These are phyloP conservation scores for Margarornis squamiger DNA, from an alignment of 2,797 vertebrate genomes.

Conservation along the genomic window DNA sequence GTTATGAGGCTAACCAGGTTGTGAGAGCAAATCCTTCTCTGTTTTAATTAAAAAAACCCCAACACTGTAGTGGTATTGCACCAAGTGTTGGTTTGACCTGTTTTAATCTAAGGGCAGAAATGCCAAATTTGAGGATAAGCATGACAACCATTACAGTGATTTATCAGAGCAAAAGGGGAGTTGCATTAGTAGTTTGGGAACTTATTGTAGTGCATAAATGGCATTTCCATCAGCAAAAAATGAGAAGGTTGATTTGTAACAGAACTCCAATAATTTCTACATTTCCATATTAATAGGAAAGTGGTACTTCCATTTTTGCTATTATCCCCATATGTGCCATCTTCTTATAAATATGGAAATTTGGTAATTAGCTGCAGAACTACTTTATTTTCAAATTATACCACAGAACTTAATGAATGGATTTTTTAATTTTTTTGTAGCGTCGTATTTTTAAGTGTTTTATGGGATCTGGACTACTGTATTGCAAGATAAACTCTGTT, in stretches of 20 bases:
- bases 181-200: constrained; percentile 25
- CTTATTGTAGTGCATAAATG: constrained; percentile 43
- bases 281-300: constrained; percentile 70
- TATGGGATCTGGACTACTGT: not conserved
- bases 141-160: constrained; percentile 10
- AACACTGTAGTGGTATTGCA: not conserved
- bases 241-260: constrained; percentile 51
- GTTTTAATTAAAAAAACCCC: not conserved
- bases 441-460: not conserved
- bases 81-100: not conserved
- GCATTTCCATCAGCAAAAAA: constrained; percentile 55
- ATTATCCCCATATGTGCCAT: constrained; percentile 39
- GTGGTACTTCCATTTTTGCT: constrained; percentile 38
- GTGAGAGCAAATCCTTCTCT: not conserved
- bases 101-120: not conserved
- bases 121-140: constrained; percentile 9
- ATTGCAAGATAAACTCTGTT: not conserved
- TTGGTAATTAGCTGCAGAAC: constrained; percentile 40
- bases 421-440: not conserved
- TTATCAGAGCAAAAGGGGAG: constrained; percentile 16
- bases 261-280: constrained; percentile 59
- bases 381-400: constrained; percentile 37
- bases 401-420: not conserved
- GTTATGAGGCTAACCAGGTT: not conserved
- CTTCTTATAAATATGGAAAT: constrained; percentile 71